Base-by-base conservation (phyloP, 2,113 vertebrate genomes). In the Microcebus jonahi region DNA sequence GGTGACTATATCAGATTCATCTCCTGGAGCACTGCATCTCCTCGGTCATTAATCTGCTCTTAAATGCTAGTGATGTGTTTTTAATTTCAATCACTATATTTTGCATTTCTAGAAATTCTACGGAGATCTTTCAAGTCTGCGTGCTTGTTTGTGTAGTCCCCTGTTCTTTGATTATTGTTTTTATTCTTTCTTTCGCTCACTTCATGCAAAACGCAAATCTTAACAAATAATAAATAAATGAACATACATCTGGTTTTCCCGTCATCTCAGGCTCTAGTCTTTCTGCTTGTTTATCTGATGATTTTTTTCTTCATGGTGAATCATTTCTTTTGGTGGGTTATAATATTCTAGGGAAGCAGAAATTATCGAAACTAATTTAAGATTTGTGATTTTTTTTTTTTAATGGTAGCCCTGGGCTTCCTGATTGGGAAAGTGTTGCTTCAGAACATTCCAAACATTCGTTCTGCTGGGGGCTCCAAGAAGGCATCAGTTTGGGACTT, bases 291-390 rank as follows among this genome's bases (percentile, higher is more conserved):
- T 87, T 63, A 17, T 88, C 88, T 31, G 55, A 48, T 61, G 50
- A 73, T 85, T 88, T 92, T 45, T 48, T 79, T 45, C 50, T 63
- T 87, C 86, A 63, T 5, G 29, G 42, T 80, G 68, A 94, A 79
- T 85, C 73, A 89, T 90, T 97, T 91, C 85, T 91, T 93, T 80
- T 65, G 76, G 68, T 39, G 48, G 89, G 73, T 97, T 90, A 86
- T 93, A 65, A 67, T 85, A 92, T 85, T 95, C 70, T 85, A 76
- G n/a, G 71, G 59, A 87, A 95, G 77, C 55, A 90, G 89, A 97
- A 94, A 79, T 93, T 73, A 97, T 71, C 50, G 61, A 80, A 79
- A 85, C 91, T 93, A 85, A 94, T 96, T 96, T 87, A 96, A 94
- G 34, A 79, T 61, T 50, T 65, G 48, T 87, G 70, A 25, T 50